Evolutionary conservation across 2,797 vertebrate genomes (phyloP), one percentile per base, ranked within the genome.

Genomic region (Champsocephalus esox): DNA sequence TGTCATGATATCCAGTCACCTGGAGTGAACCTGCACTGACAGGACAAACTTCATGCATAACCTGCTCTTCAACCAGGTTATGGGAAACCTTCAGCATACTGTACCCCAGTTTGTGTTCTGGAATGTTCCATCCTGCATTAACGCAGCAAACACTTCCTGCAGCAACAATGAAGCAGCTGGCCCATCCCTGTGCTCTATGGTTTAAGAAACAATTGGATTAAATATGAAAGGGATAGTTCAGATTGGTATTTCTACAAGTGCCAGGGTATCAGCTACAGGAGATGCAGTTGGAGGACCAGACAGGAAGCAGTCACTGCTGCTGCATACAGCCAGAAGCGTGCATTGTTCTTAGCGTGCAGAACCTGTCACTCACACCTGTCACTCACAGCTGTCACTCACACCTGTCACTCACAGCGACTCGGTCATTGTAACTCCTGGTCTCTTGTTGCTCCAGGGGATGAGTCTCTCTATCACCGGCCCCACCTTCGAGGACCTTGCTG

Each of bases 401-500:
- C 21, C 21, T 2, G 19, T 52, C 38, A 12, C 3, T 13, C 5
- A 3, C 28, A 44, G 16, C 14, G 34, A 48, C 9, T 54, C 28
- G 3, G 14, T 46, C 12, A 3, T 2, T 49, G 19, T 21, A 21
- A 51, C 14, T 43, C n/a, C 11, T 56, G 51, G 10, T 16, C 3
- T 50, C 38, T 9, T 65, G n/a, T 65, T 51, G 79, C 81, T 90
- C 12, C 73, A 99, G 98, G 98, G 98, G 19, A 95, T 97, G 96
- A 92, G 95, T 55, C 94, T 98, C 79, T 96, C 97, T 0, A 93
- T 98, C 9, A 71, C 99, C 3, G 98, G 98, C 19, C 98, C 98
- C 11, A 99, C 97, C 0, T 96, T 99, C 64, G 95, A 93, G 73
- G 97, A 97, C 77, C 86, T 99, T 89, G 98, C 97, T n/a, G 64